phyloP scores from a whole-genome alignment of 2,888 invertebrate species.

The Dorcus parallelipipedus region DNA sequence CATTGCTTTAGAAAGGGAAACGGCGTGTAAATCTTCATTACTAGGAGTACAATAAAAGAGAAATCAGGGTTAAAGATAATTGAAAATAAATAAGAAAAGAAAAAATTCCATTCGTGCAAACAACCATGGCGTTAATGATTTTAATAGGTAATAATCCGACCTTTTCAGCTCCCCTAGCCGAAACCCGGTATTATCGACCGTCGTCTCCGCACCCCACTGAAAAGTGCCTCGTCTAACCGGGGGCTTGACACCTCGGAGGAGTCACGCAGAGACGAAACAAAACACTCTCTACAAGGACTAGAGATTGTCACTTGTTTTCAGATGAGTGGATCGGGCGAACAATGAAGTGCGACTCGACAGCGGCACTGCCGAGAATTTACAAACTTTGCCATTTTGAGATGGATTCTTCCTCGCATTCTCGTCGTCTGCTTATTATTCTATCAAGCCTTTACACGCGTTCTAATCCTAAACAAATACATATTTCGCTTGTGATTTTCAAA shows the following conservation, averaged over 20 bases:
- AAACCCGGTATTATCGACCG: conserved; percentile 41
- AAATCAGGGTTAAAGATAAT: not conserved
- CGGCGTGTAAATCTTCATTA: no score
- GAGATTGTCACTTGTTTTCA: conserved; percentile 43
- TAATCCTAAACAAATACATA: no score
- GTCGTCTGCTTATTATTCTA: not conserved
- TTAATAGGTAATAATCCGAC: conserved; percentile 36
- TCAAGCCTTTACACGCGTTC: no score
- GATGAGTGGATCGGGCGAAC: conserved; percentile 40
- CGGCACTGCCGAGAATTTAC: conserved; percentile 35
- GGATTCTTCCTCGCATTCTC: conserved; percentile 17
- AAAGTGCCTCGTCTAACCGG: conserved; percentile 17
- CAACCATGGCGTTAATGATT: conserved; percentile 16
- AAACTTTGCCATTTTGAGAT: conserved; percentile 36
- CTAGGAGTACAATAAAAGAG: not conserved
- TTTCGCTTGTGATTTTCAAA: no score
- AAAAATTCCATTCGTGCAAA: not conserved
- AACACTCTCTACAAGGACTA: conserved; percentile 41
- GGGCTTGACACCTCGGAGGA: conserved; percentile 39
- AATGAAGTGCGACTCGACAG: conserved; percentile 38
- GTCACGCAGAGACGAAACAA: conserved; percentile 42
- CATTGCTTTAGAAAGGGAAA: no score
- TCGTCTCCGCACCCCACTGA: conserved; percentile 9
- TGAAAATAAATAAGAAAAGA: not conserved
- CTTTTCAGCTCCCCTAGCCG: conserved; percentile 39